Evolutionary conservation across 92 coral and sea anemone genomes (phyloP).

Genomic region (Heliopora coerulea): DNA sequence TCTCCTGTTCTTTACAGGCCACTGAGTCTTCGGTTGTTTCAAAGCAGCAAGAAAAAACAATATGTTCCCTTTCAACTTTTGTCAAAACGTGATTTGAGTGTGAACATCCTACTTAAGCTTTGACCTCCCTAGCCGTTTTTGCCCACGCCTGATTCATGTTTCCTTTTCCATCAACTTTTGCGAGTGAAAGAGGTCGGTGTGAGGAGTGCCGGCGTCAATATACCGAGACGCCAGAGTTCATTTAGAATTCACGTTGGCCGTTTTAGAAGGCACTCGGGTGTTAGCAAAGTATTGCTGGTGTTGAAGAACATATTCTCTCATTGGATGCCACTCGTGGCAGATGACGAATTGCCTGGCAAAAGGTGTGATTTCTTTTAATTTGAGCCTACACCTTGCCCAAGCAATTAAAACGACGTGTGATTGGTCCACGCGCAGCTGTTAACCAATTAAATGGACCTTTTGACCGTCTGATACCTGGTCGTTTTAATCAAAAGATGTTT

Average conservation of each 20-base stretch:
- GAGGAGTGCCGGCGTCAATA: background rate
- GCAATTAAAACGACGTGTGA: constrained; percentile 41
- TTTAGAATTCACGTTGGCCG: constrained; percentile 24
- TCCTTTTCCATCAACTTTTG: background rate
- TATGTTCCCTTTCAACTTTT: background rate
- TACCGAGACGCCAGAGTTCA: background rate
- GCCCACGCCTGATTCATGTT: background rate
- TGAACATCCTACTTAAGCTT: background rate
- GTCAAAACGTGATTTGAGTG: constrained; percentile 1
- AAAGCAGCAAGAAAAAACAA: background rate
- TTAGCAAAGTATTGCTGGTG: constrained; percentile 18
- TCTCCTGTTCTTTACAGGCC: no score
- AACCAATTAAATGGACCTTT: constrained; percentile 29
- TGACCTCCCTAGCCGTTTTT: background rate
- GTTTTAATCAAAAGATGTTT: constrained; percentile 36
- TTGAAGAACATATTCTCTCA: background rate
- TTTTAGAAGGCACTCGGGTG: constrained; percentile 24
- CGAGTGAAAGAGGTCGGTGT: background rate
- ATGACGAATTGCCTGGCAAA: constrained; percentile 15
- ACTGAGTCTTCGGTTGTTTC: background rate
- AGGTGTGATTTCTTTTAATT: constrained; percentile 13
- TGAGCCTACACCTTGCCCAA: constrained; percentile 11
- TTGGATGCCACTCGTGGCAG: constrained; percentile 19
- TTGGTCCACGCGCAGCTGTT: constrained; percentile 40
- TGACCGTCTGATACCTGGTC: constrained; percentile 15